phyloP scores from a whole-genome alignment of 2,797 vertebrate genomes.

The Cyclura pinguis region DNA sequence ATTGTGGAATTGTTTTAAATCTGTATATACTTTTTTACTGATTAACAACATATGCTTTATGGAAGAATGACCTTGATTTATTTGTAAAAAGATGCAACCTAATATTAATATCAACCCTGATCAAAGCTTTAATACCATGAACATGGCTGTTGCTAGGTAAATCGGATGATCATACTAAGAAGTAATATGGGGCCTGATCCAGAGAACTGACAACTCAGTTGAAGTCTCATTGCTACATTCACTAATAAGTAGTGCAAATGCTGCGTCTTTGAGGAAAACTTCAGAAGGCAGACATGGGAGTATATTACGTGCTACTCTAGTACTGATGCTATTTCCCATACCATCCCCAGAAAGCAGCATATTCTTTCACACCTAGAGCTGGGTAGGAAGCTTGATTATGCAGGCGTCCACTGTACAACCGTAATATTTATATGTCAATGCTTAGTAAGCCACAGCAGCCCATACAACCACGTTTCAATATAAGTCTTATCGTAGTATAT shows the following conservation, averaged over 20 bases:
- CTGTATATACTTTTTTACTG: background rate
- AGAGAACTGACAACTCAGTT: background rate
- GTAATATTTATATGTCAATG: background rate
- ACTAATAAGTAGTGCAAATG: constrained; percentile 1
- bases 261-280: background rate
- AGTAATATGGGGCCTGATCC: background rate
- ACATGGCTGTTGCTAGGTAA: background rate
- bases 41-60: constrained; percentile 2
- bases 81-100: background rate
- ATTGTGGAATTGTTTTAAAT: background rate
- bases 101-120: constrained; percentile 5
- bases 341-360: background rate
- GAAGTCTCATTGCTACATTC: background rate
- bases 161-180: background rate
- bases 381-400: background rate
- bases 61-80: constrained; percentile 13
- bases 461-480: background rate
- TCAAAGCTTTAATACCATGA: background rate
- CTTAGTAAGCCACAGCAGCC: background rate
- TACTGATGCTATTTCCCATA: background rate
- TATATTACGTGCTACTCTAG: background rate
- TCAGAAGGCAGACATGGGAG: background rate
- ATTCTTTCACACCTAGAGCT: background rate
- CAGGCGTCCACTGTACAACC: background rate
- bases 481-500: background rate